phyloP scores from a whole-genome alignment of 2,888 invertebrate genomes.

The Apotomis turbidana region DNA sequence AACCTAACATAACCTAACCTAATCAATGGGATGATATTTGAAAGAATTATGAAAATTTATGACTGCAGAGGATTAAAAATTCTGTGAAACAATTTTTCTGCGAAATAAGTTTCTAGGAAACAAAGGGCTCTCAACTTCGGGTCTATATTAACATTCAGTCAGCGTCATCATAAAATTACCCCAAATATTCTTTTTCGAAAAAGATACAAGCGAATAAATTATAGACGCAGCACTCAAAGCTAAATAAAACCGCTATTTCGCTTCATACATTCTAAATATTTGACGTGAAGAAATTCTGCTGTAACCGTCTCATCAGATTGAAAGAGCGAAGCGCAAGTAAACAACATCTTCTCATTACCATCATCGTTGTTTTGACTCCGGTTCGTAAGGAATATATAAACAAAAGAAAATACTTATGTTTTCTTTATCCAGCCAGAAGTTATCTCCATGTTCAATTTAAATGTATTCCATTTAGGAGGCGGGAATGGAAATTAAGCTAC shows the following conservation, averaged over 20 bases:
- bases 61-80: no score
- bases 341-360: conserved; percentile 15
- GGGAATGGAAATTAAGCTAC: conserved; percentile 65
- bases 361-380: conserved; percentile 2
- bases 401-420: conserved; percentile 19
- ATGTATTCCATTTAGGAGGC: conserved; percentile 46
- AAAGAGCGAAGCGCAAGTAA: conserved; percentile 1
- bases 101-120: no score
- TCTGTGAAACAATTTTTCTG: no score
- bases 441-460: conserved; percentile 38
- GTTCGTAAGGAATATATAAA: background rate
- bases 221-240: background rate
- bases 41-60: no score
- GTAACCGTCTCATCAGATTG: background rate
- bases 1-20: no score
- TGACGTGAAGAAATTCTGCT: background rate
- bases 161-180: no score
- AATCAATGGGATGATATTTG: no score
- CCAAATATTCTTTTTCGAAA: no score
- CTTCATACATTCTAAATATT: background rate
- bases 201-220: no score
- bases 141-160: no score
- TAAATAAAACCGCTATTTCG: background rate
- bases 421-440: conserved; percentile 33
- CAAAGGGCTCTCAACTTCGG: no score